Base-by-base conservation (phyloP, 2,797 vertebrate species). In the Hapalemur alaotrensis region DNA sequence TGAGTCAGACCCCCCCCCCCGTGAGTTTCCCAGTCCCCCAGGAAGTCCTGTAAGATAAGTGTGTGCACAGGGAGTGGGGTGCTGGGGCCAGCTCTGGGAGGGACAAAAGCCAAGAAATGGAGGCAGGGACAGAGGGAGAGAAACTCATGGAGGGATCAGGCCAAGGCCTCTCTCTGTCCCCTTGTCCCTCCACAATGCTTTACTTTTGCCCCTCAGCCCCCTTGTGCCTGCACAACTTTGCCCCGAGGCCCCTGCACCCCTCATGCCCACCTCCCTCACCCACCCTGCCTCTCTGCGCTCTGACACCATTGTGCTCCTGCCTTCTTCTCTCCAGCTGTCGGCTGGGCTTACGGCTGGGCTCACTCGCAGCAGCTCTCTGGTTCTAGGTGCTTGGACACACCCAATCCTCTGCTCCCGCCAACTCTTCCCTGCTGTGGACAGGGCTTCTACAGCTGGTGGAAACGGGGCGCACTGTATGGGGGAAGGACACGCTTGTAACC, bases 401-500 rank as follows among this genome's bases (percentile, higher is more conserved):
- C 15, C 54, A 4, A 25, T 59, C n/a, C 72, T 52, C n/a, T 50
- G 35, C 14, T 38, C 18, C 41, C 10, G 35, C 12, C 35, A 57
- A 4, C 15, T 20, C 22, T 41, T 57, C 13, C 5, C 2, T 30
- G 41, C 4, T 32, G 6, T 2, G 7, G 25, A 32, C 65, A 41
- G 30, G 41, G 15, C 32, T 30, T 10, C 46, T 23, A 11, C 48
- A 57, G 54, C 54, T 23, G 1, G 0, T 57, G 54, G 52, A 23
- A 3, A 57, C 3, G 0, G 22, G 22, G 9, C 23, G 4, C 23
- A 10, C 9, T 11, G 22, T 25, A 4, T 25, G 23, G 54, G 54
- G 54, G 22, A 25, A 25, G 23, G 22, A 4, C 54, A 25, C 1
- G 9, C 54, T 4, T 4, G 54, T 25, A 23, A 8, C 9, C 54